Evolutionary conservation across 1,140 invertebrate genomes (phyloP), one percentile per base, ranked within the genome.

Genomic region (Bombus haemorrhoidalis): DNA sequence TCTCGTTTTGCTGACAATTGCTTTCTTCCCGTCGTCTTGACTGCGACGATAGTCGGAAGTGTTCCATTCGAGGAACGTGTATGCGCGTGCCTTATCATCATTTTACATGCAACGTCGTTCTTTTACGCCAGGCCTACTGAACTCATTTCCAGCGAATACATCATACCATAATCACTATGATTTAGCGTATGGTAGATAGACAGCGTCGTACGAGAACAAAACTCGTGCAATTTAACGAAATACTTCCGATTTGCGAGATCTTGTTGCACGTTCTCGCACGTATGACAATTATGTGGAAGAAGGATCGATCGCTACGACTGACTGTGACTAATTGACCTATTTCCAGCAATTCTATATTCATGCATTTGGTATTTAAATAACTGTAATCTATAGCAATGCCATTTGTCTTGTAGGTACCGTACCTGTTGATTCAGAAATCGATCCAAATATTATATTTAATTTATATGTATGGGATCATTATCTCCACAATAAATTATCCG

Each of bases 81-180:
- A 28, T 83, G 81, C n/a, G 81, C 39, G 53, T 62, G 39, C 8
- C 32, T 43, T 47, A 84, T 84, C 77, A 84, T 78, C 47, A 10
- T 47, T 34, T 10, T 32, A n/a, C n/a, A 32, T 28, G 25, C 68
- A 47, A 37, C 43, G 47, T 34, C 22, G 22, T 37, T 39, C 62
- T 53, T 47, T 47, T 53, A 15, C 8, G 34, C 28, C n/a, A 28
- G 57, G 25, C 69, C 47, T 32, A 82, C 37, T 82, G 59, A 75
- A 66, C 81, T 76, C 66, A 32, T 79, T 78, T 66, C 62, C 47
- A 47, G 15, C 25, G 41, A 41, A 84, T 28, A 28, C 25, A 32
- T 80, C 53, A 18, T 43, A 39, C 22, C 12, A 25, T 84, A 72
- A 80, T 71, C 53, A 64, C 68, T 32, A 15, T 43, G 28, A 59